phyloP scores from a whole-genome alignment of 2,113 vertebrate species.

The Upupa epops region DNA sequence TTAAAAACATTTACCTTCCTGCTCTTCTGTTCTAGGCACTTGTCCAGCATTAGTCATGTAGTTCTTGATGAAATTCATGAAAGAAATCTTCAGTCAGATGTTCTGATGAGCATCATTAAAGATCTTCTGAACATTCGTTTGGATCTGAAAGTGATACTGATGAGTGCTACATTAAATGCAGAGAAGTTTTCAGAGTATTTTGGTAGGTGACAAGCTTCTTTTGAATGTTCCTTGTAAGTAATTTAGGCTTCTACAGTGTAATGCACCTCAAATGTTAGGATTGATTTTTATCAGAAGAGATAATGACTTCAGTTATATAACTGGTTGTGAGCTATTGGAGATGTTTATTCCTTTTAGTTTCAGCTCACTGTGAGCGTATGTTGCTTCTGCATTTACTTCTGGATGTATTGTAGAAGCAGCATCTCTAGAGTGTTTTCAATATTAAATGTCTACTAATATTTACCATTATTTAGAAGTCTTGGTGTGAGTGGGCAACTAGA shows the following conservation, averaged over 20 bases:
- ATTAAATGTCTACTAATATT: not conserved
- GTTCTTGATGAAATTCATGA: slow-evolving; percentile 97
- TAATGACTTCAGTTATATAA: not conserved
- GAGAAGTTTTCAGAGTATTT: slow-evolving; percentile 97
- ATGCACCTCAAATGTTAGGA: not conserved
- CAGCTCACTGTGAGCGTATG: fast-evolving
- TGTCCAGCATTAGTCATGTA: slow-evolving; percentile 91
- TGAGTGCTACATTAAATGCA: slow-evolving; percentile 97
- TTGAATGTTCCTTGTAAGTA: not conserved
- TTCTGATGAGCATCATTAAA: slow-evolving; percentile 91
- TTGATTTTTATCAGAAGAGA: not conserved
- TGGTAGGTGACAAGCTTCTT: slow-evolving; percentile 74
- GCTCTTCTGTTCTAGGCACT: slow-evolving; percentile 69
- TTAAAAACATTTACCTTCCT: not conserved
- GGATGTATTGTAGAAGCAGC: not conserved
- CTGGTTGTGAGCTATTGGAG: not conserved
- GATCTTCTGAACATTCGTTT: slow-evolving; percentile 82
- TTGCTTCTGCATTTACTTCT: not conserved
- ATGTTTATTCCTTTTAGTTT: not conserved
- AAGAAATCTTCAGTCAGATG: slow-evolving; percentile 94
- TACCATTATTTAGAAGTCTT: not conserved
- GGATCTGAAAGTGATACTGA: slow-evolving; percentile 91
- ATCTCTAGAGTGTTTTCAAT: not conserved
- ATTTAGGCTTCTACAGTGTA: not conserved
- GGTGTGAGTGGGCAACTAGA: not conserved